Percentiles rank a stretch among this genome's conserved stretches.
Evolutionary conservation across 2,888 invertebrate genomes (phyloP).

Genomic region (Melieria omissa): DNA sequence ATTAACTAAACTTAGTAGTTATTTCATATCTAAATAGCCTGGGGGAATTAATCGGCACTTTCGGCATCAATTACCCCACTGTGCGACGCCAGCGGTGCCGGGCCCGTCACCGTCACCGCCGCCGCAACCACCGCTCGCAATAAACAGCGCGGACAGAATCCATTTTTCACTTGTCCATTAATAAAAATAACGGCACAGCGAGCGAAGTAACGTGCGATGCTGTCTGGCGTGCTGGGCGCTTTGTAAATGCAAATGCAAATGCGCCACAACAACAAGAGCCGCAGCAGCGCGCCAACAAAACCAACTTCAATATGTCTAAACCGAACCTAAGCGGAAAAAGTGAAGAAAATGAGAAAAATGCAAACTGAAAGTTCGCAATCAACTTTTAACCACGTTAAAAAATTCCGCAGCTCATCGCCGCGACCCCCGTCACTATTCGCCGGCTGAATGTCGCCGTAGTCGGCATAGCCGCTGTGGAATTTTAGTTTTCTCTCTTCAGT

Average conservation of each 20-base stretch:
- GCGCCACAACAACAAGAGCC: conserved; percentile 3
- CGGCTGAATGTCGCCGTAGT: too few species aligned
- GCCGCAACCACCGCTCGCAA: too few species aligned
- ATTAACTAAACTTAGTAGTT: too few species aligned
- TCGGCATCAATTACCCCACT: too few species aligned
- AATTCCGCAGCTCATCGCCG: not conserved
- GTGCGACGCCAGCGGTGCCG: too few species aligned
- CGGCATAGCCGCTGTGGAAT: too few species aligned
- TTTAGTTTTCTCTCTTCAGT: too few species aligned
- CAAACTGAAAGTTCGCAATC: not conserved
- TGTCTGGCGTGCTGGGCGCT: not conserved
- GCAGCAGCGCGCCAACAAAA: conserved; percentile 6
- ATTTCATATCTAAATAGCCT: too few species aligned
- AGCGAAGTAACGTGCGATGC: conserved; percentile 5
- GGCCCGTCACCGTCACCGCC: too few species aligned
- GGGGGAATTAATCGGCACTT: too few species aligned
- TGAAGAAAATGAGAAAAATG: not conserved
- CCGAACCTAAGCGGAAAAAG: not conserved
- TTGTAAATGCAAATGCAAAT: conserved; percentile 10
- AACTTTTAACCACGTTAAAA: not conserved
- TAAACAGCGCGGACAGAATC: not conserved
- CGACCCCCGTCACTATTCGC: too few species aligned
- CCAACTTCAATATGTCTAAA: conserved; percentile 22
- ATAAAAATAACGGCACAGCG: conserved; percentile 33
- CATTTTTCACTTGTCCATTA: conserved; percentile 33